Base-by-base conservation (phyloP, 64 coral and sea anemone species). In the Dendronephthya gigantea region DNA sequence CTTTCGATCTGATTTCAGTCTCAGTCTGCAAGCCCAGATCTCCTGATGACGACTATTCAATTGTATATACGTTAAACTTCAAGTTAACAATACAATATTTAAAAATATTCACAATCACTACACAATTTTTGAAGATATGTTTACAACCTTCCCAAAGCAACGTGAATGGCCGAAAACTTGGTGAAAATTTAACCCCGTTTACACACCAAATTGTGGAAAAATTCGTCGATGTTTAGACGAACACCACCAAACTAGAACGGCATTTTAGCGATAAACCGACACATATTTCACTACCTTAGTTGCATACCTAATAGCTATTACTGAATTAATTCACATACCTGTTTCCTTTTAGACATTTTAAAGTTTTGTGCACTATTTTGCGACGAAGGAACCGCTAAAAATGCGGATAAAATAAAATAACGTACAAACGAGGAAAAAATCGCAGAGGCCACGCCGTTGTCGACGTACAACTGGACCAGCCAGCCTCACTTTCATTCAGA, bases 211-310 rank as follows among this genome's bases (percentile, higher is more conserved):
- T 62, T 27, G 15, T 79, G 72, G 72, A 36, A 79, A 79, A 79
- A 79, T 79, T 79, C 32, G 72, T 79, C 72, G 72, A 34, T 34
- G 29, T 79, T 79, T 79, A 15, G 72, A 33, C 72, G 72, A 79
- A 79, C 19, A 29, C 9, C 32, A 29, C 25, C 19, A 79, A 79
- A 29, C 1, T 36, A 35, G 30, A 36, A 79, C 72, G 72, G 1
- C 32, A 19, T 79, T 79, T 79, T 79, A 15, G 4, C 72, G 4
- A 0, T 39, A n/a, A 66, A 15, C 19, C 58, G 58, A 66, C 41
- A 45, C 41, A 45, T 45, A 45, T 45, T 45, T 45, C 41, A 45
- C 41, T 6, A 15, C 58, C 29, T 66, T 66, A 30, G 58, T 30
- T 5, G 29, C 19, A 66, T 66, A 66, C 29, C 28, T 36, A 39